Base-by-base conservation (phyloP, 2,888 invertebrate species). In the Thymelicus sylvestris region DNA sequence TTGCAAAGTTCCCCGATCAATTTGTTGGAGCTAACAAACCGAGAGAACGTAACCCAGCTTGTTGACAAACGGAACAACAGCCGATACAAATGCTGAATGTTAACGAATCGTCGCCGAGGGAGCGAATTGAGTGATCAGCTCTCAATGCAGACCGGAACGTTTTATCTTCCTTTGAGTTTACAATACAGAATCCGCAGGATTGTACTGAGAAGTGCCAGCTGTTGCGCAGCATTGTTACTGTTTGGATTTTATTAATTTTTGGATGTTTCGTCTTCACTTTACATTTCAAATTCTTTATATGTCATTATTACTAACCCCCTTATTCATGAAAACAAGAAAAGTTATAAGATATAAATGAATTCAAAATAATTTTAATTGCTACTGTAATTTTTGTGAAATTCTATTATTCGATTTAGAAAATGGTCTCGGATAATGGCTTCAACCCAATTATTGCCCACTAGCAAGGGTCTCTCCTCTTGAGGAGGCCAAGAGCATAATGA, bases 81-180 rank as follows among this genome's bases (percentile, higher is more conserved):
- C 15, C 52, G 68, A 68, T 68, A 68, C 68, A 67, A 67, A 63
- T 68, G 62, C 55, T 63, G 68, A 68, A 62, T 68, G 68, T 55
- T 68, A 68, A 68, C 67, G 67, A 67, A 67, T 67, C 19, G 67
- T 62, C 67, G 67, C 62, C 61, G 67, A 52, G 66, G 67, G 62
- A 67, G 41, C 44, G 67, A 52, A 52, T 55, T 62, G 61, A 62
- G 62, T 62, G 67, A 67, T 67, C 62, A 55, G 24, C 3, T 31
- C 48, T 31, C 41, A 41, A 24, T 38, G 47, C 59, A 15, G 50
- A 19, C 39, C 48, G 50, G 41, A 57, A 8, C 41, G 61, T 62
- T 67, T 52, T 62, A 52, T 62, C 67, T 48, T 31, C 62, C 62
- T 63, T 63, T 63, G 62, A 63, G 50, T 52, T 52, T 19, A 52